phyloP scores from a whole-genome alignment of 2,797 vertebrate genomes.

The Brachyalestes nurse region DNA sequence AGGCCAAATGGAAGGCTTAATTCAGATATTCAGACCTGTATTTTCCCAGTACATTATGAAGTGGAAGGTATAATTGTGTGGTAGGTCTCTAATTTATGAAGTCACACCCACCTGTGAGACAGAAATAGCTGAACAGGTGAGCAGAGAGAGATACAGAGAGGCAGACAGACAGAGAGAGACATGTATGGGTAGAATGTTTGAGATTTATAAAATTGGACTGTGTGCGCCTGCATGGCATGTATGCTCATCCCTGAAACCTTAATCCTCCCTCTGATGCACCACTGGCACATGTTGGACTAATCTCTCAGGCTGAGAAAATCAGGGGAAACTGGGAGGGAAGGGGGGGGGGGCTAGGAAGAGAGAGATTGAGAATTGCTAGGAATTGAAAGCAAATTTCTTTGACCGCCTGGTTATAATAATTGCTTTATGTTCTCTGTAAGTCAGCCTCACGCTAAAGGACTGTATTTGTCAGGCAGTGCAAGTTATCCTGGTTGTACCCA shows the following conservation, averaged over 20 bases:
- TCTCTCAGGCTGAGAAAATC: slow-evolving; percentile 43
- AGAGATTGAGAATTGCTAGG: not conserved
- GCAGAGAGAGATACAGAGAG: not conserved
- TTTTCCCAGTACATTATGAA: not conserved
- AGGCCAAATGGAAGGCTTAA: not conserved
- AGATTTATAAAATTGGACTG: slow-evolving; percentile 17
- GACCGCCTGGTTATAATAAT: not conserved
- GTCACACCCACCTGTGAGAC: not conserved
- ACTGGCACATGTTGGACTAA: slow-evolving; percentile 40
- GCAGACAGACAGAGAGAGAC: not conserved
- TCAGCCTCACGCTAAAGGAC: not conserved
- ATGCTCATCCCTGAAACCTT: slow-evolving; percentile 21
- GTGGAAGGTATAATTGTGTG: not conserved
- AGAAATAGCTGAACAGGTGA: not conserved
- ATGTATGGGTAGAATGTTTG: not conserved
- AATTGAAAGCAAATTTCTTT: not conserved
- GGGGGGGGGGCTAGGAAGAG: not conserved
- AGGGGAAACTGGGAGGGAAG: slow-evolving; percentile 5
- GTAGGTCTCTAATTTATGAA: not conserved
- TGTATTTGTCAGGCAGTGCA: not conserved
- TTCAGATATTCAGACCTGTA: not conserved
- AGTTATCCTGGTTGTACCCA: not conserved
- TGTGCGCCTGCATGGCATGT: slow-evolving; percentile 2
- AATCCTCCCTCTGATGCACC: slow-evolving; percentile 40
- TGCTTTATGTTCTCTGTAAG: not conserved